Evolutionary conservation across 2,113 vertebrate species (phyloP).

Genomic region (Pseudolaguvia tuberculata): DNA sequence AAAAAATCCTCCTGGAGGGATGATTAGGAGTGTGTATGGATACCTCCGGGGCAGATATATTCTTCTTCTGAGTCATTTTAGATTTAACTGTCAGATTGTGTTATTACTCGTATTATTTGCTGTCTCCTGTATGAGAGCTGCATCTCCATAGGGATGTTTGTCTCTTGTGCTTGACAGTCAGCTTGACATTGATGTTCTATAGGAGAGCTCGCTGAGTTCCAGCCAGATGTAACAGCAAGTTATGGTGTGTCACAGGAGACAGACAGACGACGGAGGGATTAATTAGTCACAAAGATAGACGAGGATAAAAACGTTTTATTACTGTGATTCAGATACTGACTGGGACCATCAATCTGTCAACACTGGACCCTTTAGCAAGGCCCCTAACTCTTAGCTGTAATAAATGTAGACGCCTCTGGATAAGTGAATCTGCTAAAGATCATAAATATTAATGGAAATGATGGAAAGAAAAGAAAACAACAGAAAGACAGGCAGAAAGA

Average conservation of each 20-base stretch:
- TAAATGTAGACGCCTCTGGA: too few species aligned
- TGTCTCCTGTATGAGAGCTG: neutral
- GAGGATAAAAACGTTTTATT: neutral
- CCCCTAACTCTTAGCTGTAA: too few species aligned
- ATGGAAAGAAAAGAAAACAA: too few species aligned
- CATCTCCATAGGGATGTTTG: neutral
- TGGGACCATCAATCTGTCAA: too few species aligned
- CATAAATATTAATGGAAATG: too few species aligned
- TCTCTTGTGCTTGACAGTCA: neutral
- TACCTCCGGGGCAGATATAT: neutral
- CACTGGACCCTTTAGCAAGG: too few species aligned
- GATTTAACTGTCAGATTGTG: too few species aligned
- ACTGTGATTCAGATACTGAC: too few species aligned
- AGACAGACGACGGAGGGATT: conserved; percentile 10
- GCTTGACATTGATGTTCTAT: neutral
- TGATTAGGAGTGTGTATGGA: neutral
- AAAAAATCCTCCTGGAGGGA: neutral
- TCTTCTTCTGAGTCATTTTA: too few species aligned
- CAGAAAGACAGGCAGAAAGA: too few species aligned
- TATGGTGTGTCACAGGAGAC: too few species aligned
- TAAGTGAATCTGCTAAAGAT: too few species aligned
- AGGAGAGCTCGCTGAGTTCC: conserved; percentile 12
- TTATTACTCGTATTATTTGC: neutral
- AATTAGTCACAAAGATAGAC: conserved; percentile 15
- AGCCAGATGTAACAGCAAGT: conserved; percentile 6